Conservation (phyloP, 1,140 invertebrate genomes). For the Galleria mellonella region DNA sequence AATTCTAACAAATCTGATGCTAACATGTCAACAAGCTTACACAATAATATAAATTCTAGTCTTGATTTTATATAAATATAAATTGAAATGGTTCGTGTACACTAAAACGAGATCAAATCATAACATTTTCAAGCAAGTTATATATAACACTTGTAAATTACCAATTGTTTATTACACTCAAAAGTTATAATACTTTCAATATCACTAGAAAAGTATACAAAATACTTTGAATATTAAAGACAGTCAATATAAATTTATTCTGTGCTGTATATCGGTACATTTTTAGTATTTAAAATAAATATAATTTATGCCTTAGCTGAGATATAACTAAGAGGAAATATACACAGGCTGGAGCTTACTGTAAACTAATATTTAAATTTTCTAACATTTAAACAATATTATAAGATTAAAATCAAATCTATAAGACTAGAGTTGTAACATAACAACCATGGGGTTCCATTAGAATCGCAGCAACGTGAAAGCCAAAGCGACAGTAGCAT, state of each 20-base stretch:
- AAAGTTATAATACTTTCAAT: conserved; percentile 35
- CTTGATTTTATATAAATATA: conserved; percentile 18
- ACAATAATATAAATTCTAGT: conserved; percentile 16
- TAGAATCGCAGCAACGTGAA: conserved; percentile 43
- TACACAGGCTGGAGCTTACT: too few relatives aligned
- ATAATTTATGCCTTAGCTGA: too few relatives aligned
- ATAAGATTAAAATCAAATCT: too few relatives aligned
- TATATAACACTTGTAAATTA: too few relatives aligned
- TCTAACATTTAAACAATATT: too few relatives aligned
- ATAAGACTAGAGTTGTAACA: neutral
- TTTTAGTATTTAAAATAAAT: too few relatives aligned
- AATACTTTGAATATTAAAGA: conserved; percentile 24
- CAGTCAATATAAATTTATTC: neutral
- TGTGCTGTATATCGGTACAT: neutral
- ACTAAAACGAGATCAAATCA: conserved; percentile 48
- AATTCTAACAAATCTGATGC: conserved; percentile 36
- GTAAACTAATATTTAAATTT: too few relatives aligned
- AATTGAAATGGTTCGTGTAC: conserved; percentile 27
- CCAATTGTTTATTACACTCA: conserved; percentile 6
- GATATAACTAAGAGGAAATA: too few relatives aligned
- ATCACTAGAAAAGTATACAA: conserved; percentile 44
- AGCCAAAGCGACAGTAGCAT: conserved; percentile 58
- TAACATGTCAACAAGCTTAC: conserved; percentile 29
- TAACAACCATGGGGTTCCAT: conserved; percentile 9
- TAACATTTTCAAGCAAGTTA: neutral